Evolutionary conservation across 2,888 invertebrate species (phyloP), one percentile per base, ranked within the genome.

Genomic region (Teleogryllus oceanicus): DNA sequence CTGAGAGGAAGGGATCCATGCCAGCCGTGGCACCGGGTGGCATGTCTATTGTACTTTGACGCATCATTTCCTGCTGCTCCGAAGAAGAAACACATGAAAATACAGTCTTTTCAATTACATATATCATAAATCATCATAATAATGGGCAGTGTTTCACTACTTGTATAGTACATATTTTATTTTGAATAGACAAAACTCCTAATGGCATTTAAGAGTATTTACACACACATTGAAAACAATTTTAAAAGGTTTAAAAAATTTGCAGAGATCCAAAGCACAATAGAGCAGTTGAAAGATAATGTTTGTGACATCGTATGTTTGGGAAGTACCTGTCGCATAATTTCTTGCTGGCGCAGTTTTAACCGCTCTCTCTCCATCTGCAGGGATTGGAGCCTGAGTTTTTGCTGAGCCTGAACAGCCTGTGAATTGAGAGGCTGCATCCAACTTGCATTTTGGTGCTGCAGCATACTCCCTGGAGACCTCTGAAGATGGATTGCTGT

Each of bases 351-450:
- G 84, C 96, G 91, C 85, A 94, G 93, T 88, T 95, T 95, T 84
- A 97, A 91, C 85, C 94, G 92, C 87, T 97, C 96, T 82, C 96
- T 90, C 88, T 97, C 97, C 86, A 95, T 91, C 87, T 96, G 95
- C 84, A 97, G 89, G 81, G 94, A 94, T 86, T 94, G 94, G 81
- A 96, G 89, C 84, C 95, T 91, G 82, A 94, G 88, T 86, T 94
- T 93, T 87, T 94, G 94, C 84, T 92, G 92, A 24, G 81, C 80
- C 49, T 91, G 92, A 78, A 91, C 86, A 74, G 90, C 89, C 80
- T 87, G 87, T 75, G 82, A 78, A 11, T 81, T 80, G n/a, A 82
- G 76, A 12, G 81, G 88, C 79, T 88, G 87, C 21, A 88, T 85
- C 88, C 88, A 89, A 13, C 84, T 83, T 3, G 83, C 82, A 49